phyloP scores from a whole-genome alignment of 2,888 invertebrate species.

The Pantelozetes paolii region DNA sequence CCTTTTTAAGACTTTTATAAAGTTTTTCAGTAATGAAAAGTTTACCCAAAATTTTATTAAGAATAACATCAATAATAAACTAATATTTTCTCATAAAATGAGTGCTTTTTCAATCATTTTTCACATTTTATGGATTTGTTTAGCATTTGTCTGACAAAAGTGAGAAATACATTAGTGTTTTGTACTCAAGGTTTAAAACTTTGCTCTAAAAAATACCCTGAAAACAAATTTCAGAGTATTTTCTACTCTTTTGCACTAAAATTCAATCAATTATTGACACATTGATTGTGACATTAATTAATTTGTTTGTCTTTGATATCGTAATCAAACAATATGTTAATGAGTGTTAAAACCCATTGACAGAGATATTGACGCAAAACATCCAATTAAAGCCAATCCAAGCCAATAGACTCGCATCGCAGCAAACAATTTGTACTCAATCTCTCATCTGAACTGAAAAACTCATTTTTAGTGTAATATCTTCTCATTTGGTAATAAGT shows the following conservation, averaged over 20 bases:
- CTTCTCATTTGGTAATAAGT: too few relatives aligned
- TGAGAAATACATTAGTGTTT: not conserved
- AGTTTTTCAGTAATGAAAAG: too few relatives aligned
- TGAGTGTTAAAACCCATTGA: too few relatives aligned
- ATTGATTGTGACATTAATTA: too few relatives aligned
- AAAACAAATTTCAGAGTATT: not conserved
- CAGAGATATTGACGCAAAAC: not conserved
- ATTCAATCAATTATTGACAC: not conserved
- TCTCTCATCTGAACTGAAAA: not conserved
- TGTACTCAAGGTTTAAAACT: constrained; percentile 13
- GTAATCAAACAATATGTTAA: too few relatives aligned
- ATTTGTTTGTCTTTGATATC: too few relatives aligned
- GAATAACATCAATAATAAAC: not conserved
- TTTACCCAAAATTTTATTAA: not conserved
- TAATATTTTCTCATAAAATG: not conserved
- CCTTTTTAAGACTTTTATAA: not conserved
- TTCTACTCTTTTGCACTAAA: not conserved
- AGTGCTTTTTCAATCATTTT: not conserved
- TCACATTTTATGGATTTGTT: not conserved
- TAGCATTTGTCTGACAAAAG: not conserved
- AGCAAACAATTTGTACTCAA: not conserved
- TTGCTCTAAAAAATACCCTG: not conserved
- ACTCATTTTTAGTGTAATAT: too few relatives aligned
- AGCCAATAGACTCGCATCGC: not conserved
- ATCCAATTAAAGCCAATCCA: not conserved